Evolutionary conservation across 2,113 vertebrate species (phyloP).

Genomic region (Accipiter cooperii): DNA sequence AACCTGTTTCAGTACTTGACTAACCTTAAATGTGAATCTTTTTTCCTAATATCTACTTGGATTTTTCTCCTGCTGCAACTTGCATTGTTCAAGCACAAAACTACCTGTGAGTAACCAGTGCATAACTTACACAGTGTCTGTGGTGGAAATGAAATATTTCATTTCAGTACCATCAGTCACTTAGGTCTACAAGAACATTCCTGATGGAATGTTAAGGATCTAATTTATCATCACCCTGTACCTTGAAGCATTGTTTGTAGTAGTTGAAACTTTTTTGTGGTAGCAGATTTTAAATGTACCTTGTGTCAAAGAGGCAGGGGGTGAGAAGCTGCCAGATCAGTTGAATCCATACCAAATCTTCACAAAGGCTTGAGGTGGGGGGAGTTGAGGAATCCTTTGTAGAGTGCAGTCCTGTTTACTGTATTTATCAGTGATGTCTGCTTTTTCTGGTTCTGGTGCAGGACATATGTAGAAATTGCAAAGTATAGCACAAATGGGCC

Average conservation of each 20-base stretch:
- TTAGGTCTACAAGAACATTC: not conserved
- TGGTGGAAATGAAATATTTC: not conserved
- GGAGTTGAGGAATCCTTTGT: not conserved
- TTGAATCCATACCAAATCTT: not conserved
- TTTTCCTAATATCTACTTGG: not conserved
- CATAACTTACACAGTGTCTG: not conserved
- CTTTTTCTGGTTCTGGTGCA: not conserved
- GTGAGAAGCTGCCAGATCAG: not conserved
- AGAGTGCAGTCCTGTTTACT: not conserved
- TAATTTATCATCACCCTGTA: not conserved
- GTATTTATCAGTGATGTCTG: not conserved
- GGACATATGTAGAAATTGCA: not conserved
- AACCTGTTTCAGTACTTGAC: not conserved
- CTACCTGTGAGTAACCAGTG: not conserved
- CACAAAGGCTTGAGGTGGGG: not conserved
- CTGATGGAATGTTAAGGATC: not conserved
- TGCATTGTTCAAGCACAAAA: not conserved
- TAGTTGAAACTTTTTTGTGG: not conserved
- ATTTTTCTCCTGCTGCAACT: not conserved
- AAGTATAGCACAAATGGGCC: not conserved
- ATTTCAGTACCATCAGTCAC: not conserved
- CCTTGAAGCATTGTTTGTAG: not conserved
- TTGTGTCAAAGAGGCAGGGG: not conserved
- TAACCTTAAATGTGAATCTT: not conserved
- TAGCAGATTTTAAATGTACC: not conserved